These are phyloP conservation scores for Bubo scandiacus DNA, from an alignment of 2,113 vertebrate genomes.

Conservation along the genomic window DNA sequence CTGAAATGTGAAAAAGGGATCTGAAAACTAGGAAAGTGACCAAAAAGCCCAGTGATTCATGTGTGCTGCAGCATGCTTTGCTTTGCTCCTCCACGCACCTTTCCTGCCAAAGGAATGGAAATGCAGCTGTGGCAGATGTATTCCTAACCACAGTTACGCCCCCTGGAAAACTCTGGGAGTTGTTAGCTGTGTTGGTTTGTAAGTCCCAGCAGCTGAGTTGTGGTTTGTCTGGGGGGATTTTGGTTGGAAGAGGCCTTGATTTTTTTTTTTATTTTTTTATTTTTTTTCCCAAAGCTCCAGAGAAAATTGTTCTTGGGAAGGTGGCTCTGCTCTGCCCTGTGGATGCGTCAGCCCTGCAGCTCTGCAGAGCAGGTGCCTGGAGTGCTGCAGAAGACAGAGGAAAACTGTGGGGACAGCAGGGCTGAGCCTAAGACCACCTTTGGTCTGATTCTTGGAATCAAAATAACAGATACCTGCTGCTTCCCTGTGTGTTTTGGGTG, in stretches of 20 bases:
- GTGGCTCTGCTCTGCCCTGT: background rate
- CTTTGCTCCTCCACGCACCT: background rate
- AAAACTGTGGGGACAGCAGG: background rate
- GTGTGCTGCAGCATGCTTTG: background rate
- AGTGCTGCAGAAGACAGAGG: background rate
- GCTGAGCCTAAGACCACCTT: background rate
- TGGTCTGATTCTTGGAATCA: background rate
- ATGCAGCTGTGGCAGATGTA: background rate
- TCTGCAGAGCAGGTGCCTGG: background rate
- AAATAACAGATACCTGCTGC: background rate
- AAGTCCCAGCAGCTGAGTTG: background rate
- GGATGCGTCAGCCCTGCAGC: background rate
- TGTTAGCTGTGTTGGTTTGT: background rate
- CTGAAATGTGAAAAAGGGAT: background rate
- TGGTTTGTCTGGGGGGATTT: background rate
- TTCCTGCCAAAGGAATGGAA: background rate
- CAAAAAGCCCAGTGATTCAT: background rate
- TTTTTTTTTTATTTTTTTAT: background rate
- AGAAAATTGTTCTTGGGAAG: background rate
- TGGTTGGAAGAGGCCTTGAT: background rate
- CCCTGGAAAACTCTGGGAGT: background rate
- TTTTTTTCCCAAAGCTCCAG: background rate
- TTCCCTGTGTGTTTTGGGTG: background rate
- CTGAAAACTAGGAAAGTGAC: background rate
- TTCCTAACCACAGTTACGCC: background rate